These are phyloP conservation scores for Toxotes chatareus DNA, from an alignment of 2,113 vertebrate genomes.

Conservation along the genomic window DNA sequence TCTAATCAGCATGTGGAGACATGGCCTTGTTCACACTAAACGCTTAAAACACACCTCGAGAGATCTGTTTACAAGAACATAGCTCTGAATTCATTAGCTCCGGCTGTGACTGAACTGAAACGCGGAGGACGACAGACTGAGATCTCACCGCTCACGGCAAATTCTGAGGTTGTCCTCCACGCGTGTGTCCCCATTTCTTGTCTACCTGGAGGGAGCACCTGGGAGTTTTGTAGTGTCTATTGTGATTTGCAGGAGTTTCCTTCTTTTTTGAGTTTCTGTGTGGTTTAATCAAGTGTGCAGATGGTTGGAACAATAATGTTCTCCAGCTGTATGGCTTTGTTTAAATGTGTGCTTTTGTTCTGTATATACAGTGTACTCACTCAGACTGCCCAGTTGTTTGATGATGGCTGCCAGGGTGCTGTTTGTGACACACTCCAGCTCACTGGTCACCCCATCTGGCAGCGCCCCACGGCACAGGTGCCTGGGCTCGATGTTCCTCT, in stretches of 20 bases:
- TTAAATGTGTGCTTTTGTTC: neutral
- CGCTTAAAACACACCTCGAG: neutral
- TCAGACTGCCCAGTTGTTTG: conserved; percentile 93
- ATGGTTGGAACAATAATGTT: neutral
- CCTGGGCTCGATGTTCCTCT: conserved; percentile 92
- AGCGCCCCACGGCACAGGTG: conserved; percentile 91
- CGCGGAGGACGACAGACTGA: neutral
- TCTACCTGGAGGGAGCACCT: too few relatives aligned
- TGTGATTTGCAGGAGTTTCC: neutral
- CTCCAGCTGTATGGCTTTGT: neutral
- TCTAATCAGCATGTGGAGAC: neutral
- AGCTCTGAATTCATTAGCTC: conserved; percentile 10
- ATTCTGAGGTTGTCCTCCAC: neutral
- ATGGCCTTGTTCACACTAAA: neutral
- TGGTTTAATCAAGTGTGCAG: too few relatives aligned
- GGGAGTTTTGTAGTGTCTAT: too few relatives aligned
- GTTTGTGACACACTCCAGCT: conserved; percentile 95
- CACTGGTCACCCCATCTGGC: conserved; percentile 90
- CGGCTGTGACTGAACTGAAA: neutral
- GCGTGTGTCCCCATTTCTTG: neutral
- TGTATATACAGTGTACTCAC: conserved; percentile 81
- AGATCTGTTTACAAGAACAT: neutral
- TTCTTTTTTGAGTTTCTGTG: neutral
- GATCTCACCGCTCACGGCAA: neutral
- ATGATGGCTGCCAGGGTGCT: conserved; percentile 94